Conservation (phyloP, 2,113 vertebrate genomes). For the Crotophaga sulcirostris region DNA sequence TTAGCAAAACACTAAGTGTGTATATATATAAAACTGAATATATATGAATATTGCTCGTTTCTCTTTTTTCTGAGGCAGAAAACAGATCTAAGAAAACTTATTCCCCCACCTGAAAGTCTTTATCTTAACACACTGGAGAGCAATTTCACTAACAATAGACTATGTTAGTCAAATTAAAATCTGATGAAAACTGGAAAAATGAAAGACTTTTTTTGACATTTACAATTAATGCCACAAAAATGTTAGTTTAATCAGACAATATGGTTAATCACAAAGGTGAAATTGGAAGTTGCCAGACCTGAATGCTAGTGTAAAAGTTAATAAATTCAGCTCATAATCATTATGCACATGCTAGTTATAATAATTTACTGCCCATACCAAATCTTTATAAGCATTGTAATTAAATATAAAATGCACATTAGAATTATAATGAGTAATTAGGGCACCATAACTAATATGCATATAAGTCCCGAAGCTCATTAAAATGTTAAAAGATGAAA, state of each 20-base stretch:
- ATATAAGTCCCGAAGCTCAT: slow-evolving; percentile 77
- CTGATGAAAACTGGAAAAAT: slow-evolving; percentile 30
- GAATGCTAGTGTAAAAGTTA: slow-evolving; percentile 79
- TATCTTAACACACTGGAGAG: slow-evolving; percentile 2
- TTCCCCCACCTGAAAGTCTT: slow-evolving; percentile 8
- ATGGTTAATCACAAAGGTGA: slow-evolving; percentile 76
- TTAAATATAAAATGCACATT: slow-evolving; percentile 87
- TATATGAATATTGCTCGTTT: background rate
- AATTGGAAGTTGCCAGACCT: slow-evolving; percentile 72
- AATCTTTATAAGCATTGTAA: slow-evolving; percentile 86
- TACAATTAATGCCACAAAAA: slow-evolving; percentile 71
- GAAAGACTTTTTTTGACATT: slow-evolving; percentile 59
- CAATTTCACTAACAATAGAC: slow-evolving; percentile 32
- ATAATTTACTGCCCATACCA: slow-evolving; percentile 83
- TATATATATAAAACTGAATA: background rate
- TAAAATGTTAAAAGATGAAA: slow-evolving; percentile 76
- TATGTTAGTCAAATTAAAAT: slow-evolving; percentile 44
- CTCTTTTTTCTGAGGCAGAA: background rate
- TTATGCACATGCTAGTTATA: slow-evolving; percentile 79
- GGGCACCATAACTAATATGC: slow-evolving; percentile 79
- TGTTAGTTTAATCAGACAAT: slow-evolving; percentile 78
- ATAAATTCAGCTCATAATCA: slow-evolving; percentile 80
- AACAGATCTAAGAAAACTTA: background rate
- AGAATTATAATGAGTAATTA: slow-evolving; percentile 84
- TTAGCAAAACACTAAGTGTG: background rate